Base-by-base conservation (phyloP, 2,888 invertebrate species). In the Polyommatus iphigenia region DNA sequence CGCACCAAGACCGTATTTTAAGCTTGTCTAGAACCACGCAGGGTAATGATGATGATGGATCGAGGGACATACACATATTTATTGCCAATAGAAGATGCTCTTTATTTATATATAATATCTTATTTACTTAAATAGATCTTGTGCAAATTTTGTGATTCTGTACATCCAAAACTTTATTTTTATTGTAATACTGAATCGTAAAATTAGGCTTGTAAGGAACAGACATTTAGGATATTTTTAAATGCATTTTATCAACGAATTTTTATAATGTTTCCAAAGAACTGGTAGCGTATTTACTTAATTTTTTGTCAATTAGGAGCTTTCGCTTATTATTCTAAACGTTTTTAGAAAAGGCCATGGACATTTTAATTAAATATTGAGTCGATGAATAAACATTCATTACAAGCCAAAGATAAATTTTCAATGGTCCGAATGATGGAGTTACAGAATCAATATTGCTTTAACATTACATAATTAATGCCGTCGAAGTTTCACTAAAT, bases 401-500 rank as follows among this genome's bases (percentile, higher is more conserved):
- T 72, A 41, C 41, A 72, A 72, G 72, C 72, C 72, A 72, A 72
- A 72, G n/a, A 67, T 6, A 29, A 67, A 29, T 24, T 72, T 72
- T 36, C 7, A 72, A 20, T 46, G 20, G n/a, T 20, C 41, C 36
- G n/a, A 71, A 71, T 72, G 24, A 75, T 29, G 41, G 24, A 54
- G 13, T 54, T 75, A 75, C 75, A 75, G 75, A 75, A 75, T 54
- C 75, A 46, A 54, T 24, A 50, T 75, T 75, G 75, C 24, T 75
- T 50, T 75, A 73, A 73, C 46, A 75, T 75, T 77, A n/a, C n/a
- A 67, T 13, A 76, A 78, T 73, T 78, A 76, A 79, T 81, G 81
- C 76, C 89, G 91, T 89, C 92, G 90, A 91, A 89, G 91, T 91
- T 87, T 85, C 81, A 85, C 84, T 85, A 79, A 81, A 80, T 79